These are phyloP conservation scores for Semaprochilodus insignis DNA, from an alignment of 2,797 vertebrate genomes.

Conservation along the genomic window DNA sequence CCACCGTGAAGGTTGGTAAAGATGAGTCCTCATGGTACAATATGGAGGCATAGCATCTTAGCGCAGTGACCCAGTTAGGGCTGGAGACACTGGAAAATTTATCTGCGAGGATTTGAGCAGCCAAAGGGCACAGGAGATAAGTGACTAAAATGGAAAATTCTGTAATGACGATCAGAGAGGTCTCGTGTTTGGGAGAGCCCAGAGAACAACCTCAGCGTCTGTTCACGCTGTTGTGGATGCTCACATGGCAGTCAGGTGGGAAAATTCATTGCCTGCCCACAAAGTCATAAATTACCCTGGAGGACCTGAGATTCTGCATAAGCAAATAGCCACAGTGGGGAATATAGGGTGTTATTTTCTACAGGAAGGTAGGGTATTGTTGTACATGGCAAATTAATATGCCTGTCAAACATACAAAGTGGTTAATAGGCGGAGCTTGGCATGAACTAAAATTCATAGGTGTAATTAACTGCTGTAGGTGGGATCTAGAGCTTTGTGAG, in stretches of 20 bases:
- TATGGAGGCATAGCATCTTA: slow-evolving; percentile 16
- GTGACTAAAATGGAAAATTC: slow-evolving; percentile 53
- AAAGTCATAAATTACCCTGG: slow-evolving; percentile 75
- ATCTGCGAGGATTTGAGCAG: slow-evolving; percentile 44
- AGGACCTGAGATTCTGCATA: slow-evolving; percentile 72
- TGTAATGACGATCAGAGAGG: slow-evolving; percentile 55
- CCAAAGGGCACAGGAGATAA: slow-evolving; percentile 54
- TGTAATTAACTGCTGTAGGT: neutral
- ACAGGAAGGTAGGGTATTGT: slow-evolving; percentile 32
- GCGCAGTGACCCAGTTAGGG: slow-evolving; percentile 56
- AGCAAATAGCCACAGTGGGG: slow-evolving; percentile 70
- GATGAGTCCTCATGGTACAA: slow-evolving; percentile 35
- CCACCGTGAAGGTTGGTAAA: slow-evolving; percentile 51
- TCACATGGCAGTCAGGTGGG: slow-evolving; percentile 25
- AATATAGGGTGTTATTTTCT: slow-evolving; percentile 66
- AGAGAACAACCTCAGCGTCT: slow-evolving; percentile 44
- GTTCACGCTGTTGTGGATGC: slow-evolving; percentile 39
- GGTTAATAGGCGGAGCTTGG: slow-evolving; percentile 63
- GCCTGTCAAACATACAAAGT: slow-evolving; percentile 60
- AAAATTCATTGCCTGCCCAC: slow-evolving; percentile 40
- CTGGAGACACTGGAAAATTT: slow-evolving; percentile 46
- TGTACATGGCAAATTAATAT: slow-evolving; percentile 55
- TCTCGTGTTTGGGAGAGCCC: slow-evolving; percentile 49
- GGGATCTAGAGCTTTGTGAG: neutral
- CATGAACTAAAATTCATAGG: slow-evolving; percentile 19